Base-by-base conservation (phyloP, 2,797 vertebrate species). In the Harpagifer antarcticus region DNA sequence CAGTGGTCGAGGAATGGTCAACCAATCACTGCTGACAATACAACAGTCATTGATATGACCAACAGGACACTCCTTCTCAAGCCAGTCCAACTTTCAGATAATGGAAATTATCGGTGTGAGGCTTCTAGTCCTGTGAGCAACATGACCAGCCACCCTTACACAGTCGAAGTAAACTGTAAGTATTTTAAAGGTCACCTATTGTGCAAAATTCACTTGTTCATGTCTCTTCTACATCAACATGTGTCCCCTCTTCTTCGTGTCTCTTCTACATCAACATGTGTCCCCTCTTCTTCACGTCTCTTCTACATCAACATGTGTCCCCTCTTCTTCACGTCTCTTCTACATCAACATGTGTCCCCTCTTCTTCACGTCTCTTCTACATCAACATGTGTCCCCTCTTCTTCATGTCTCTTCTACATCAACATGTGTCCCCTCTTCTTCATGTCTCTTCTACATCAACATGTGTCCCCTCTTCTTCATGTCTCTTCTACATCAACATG, bases 121-220 rank as follows among this genome's bases (percentile, higher is more conserved):
- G 93, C 88, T 75, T 78, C 20, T 13, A 94, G 94, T 58, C 1
- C 49, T 27, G 89, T 93, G 43, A 94, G 92, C 91, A 86, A 82
- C 60, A 72, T 68, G 74, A 91, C 74, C 55, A 94, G 94, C 76
- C 42, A 6, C 23, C 11, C 42, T 14, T 92, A 87, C 68, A 6
- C 0, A 3, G 72, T 94, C 0, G 1, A 44, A 2, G 83, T 94
- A 12, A 89, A 87, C 61, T 94, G 94, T 95, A 71, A 94, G 94
- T 91, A 82, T 37, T 42, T 71, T 27, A 43, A 12, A 27, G 27
- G 27, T 27, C 27, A 27, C 27, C 27, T 27, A 27, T 27, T 27
- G 4, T 27, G 27, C 27, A 27, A 27, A 27, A 27, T 27, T 27
- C 27, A 27, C 27, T 27, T 27, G 27, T 27, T 27, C 1, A 0